Evolutionary conservation across 2,888 invertebrate species (phyloP).

Genomic region (Apamea epomidion): DNA sequence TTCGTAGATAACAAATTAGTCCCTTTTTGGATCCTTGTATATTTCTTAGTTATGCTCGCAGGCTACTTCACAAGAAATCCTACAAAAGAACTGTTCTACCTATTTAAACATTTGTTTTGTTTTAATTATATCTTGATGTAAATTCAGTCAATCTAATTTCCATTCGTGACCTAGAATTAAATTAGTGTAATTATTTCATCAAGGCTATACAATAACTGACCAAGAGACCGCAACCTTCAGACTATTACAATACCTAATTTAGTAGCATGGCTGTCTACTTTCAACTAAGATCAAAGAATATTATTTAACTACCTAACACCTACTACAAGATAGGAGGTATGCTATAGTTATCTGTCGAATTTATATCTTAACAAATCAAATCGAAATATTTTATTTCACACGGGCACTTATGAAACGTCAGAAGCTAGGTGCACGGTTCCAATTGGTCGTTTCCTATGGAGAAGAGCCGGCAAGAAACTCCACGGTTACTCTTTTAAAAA

Average conservation of each 20-base stretch:
- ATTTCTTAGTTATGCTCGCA: neutral
- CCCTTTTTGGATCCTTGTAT: neutral
- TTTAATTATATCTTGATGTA: neutral
- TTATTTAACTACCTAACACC: neutral
- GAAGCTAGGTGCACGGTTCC: no score
- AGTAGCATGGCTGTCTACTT: neutral
- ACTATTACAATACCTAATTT: neutral
- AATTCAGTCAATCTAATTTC: neutral
- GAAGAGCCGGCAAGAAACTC: no score
- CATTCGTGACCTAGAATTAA: constrained; percentile 21
- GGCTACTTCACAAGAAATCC: neutral
- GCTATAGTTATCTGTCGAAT: neutral
- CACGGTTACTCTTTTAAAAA: no score
- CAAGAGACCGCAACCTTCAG: neutral
- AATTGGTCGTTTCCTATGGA: no score
- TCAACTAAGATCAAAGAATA: neutral
- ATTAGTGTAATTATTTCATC: constrained; percentile 18
- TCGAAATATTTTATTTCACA: no score
- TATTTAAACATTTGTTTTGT: neutral
- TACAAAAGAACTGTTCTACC: neutral
- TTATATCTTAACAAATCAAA: neutral
- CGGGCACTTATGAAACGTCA: no score
- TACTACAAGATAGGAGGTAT: neutral
- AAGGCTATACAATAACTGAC: neutral
- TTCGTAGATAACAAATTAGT: neutral